phyloP scores from a whole-genome alignment of 2,113 vertebrate genomes.

The Paratilapia polleni region DNA sequence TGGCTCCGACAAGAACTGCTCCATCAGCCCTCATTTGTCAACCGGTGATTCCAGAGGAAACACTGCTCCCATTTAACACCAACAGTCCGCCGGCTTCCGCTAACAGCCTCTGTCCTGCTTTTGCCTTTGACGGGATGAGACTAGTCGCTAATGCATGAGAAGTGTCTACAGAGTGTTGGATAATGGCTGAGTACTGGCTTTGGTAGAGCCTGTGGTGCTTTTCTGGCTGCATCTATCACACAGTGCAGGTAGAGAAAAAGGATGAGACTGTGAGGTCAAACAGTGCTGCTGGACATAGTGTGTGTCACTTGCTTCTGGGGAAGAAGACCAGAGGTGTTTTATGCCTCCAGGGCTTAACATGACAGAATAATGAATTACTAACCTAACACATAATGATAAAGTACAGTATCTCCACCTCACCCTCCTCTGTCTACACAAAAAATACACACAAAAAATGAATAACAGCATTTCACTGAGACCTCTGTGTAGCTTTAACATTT shows the following conservation, averaged over 20 bases:
- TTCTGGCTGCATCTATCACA: slow-evolving; percentile 7
- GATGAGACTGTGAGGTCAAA: not conserved
- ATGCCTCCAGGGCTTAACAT: slow-evolving; percentile 15
- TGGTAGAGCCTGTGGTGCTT: not conserved
- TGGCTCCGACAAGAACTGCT: slow-evolving; percentile 40
- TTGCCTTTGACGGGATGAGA: slow-evolving; percentile 44
- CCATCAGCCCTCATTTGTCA: slow-evolving; percentile 61
- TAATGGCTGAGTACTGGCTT: slow-evolving; percentile 49
- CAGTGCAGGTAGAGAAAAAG: slow-evolving; percentile 20
- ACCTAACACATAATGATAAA: not conserved
- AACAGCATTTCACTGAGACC: not conserved
- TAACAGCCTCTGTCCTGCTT: slow-evolving; percentile 49
- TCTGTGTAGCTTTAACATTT: not conserved
- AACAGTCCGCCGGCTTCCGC: slow-evolving; percentile 55
- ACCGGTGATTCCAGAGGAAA: slow-evolving; percentile 59
- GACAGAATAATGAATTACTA: slow-evolving; percentile 32
- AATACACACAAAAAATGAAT: not conserved
- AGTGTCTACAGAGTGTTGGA: slow-evolving; percentile 53
- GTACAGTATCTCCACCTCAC: slow-evolving; percentile 3
- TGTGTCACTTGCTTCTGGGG: not conserved
- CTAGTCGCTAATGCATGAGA: slow-evolving; percentile 54
- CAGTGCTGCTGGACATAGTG: not conserved
- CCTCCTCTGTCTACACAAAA: not conserved
- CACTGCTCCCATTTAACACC: slow-evolving; percentile 59
- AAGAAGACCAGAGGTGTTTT: slow-evolving; percentile 14